Evolutionary conservation across 2,888 invertebrate species (phyloP), one percentile per base, ranked within the genome.

Genomic region (Sminthurinus aureus): DNA sequence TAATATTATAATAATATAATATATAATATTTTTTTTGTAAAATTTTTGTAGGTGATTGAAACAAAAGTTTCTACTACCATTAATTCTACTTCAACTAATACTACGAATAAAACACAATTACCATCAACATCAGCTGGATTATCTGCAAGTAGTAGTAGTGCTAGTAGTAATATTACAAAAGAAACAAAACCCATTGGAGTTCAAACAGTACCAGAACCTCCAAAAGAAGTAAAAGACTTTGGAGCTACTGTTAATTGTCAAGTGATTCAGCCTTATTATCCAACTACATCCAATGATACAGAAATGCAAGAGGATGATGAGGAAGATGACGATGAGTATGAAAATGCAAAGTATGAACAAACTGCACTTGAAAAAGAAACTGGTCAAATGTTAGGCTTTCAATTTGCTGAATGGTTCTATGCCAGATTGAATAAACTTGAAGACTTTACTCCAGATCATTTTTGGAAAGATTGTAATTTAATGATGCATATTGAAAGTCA

Each of bases 341-440:
- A 50, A 8, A 12, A 12, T 20, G 8, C 20, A 9, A 20, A 20
- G 12, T 22, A 9, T 71, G 3, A 22, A 24, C 67, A 51, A 18
- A 71, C 67, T 22, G 13, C 38, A 4, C 58, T 66, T 67, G 82
- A 82, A 58, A 71, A 13, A 13, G 51, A 82, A 22, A 77, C 77
- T 50, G 81, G 81, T 18, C 73, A 74, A 58, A 22, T 18, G 15
- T 26, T 81, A n/a, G 81, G 71, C 4, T 73, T 73, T 22, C 26
- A 92, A 86, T 93, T 93, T 89, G 88, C 91, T 0, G 90, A 91
- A 84, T 93, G 93, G 93, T 93, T 92, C 89, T 93, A 92, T 84
- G 85, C 89, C 6, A 89, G 91, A 89, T 87, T 92, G 82, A 92
- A 92, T 87, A 89, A 89, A 26, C 82, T 87, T 9, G 84, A 86